phyloP scores from a whole-genome alignment of 2,113 vertebrate species.

The Pandion haliaetus region DNA sequence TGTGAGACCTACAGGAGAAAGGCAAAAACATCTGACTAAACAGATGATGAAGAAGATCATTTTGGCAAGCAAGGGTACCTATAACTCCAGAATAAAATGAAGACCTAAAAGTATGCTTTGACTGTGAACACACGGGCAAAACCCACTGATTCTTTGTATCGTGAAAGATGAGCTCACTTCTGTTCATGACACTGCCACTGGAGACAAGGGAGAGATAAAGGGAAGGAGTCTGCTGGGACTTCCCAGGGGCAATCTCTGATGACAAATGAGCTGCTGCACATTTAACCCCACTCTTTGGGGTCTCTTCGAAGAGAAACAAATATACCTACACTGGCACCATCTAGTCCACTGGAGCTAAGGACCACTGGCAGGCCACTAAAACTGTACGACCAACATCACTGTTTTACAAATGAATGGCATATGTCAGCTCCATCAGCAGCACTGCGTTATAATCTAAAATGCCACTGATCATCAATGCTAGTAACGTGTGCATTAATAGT shows the following conservation, averaged over 20 bases:
- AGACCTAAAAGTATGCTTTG: neutral
- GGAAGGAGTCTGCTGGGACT: neutral
- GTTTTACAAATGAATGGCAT: neutral
- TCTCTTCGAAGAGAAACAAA: neutral
- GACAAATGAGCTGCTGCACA: neutral
- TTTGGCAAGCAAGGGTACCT: neutral
- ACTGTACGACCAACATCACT: neutral
- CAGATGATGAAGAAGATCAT: conserved; percentile 14
- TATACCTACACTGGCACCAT: neutral
- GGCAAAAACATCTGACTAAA: conserved; percentile 18
- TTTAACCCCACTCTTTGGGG: neutral
- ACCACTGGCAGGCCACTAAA: neutral
- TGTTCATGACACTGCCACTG: neutral
- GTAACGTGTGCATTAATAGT: neutral
- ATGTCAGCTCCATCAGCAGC: neutral
- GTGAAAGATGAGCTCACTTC: neutral
- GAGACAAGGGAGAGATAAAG: neutral
- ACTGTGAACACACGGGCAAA: neutral
- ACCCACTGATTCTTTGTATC: neutral
- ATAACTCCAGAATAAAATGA: neutral
- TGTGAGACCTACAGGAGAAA: neutral
- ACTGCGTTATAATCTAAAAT: neutral
- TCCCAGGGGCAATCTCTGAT: neutral
- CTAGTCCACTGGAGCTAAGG: neutral
- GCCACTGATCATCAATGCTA: neutral